These are phyloP conservation scores for Crypturellus tataupa DNA, from an alignment of 2,797 vertebrate genomes.

Conservation along the genomic window DNA sequence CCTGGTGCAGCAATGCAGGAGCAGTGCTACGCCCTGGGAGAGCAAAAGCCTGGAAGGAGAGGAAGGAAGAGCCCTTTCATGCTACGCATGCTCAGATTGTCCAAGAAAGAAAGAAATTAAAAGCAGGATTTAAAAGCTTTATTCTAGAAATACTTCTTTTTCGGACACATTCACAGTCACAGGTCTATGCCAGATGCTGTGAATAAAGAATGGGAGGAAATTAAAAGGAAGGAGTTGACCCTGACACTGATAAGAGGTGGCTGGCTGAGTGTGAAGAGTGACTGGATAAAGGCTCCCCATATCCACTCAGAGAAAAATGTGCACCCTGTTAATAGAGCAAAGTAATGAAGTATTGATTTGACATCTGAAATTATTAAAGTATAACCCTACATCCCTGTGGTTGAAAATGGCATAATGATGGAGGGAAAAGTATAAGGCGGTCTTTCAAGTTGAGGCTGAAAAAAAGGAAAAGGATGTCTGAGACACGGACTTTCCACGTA, in stretches of 20 bases:
- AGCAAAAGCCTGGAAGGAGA: neutral
- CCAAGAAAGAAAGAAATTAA: neutral
- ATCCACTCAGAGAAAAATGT: neutral
- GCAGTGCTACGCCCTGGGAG: neutral
- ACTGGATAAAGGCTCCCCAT: neutral
- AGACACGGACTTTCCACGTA: neutral
- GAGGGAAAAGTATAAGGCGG: neutral
- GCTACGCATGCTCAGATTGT: neutral
- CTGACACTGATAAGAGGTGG: neutral
- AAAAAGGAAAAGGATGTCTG: slow-evolving; percentile 40
- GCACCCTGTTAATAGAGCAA: neutral
- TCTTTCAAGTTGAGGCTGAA: slow-evolving; percentile 5
- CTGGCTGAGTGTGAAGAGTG: neutral
- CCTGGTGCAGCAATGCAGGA: neutral
- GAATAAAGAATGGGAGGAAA: neutral
- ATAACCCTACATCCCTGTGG: neutral
- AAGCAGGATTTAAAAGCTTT: neutral
- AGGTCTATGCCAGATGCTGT: neutral
- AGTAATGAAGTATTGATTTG: slow-evolving; percentile 31
- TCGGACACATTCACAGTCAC: neutral
- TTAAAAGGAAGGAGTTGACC: slow-evolving; percentile 23
- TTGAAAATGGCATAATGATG: neutral
- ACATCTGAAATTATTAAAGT: slow-evolving; percentile 5
- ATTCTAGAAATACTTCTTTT: neutral
- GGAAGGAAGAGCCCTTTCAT: neutral